Percentiles rank a stretch among this genome's conserved stretches.
Conservation (phyloP, 2,113 vertebrate genomes). For the Gracilinanus agilis region DNA sequence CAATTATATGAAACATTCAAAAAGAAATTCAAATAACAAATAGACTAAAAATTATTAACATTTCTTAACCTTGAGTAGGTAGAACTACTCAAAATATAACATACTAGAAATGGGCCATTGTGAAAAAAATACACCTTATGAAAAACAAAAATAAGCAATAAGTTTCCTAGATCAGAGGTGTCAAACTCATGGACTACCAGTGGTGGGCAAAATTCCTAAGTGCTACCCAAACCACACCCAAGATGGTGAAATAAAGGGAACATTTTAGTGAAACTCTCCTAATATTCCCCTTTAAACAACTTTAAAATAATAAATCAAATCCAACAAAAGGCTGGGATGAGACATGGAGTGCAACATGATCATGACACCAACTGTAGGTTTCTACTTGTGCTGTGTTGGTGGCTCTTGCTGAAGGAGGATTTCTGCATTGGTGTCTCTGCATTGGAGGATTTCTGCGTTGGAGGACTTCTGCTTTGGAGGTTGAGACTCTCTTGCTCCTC, state of each 20-base stretch:
- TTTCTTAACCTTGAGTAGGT: not conserved
- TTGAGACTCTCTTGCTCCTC: too few species aligned
- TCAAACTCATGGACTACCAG: not conserved
- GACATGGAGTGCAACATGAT: not conserved
- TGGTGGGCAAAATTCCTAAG: not conserved
- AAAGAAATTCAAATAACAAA: not conserved
- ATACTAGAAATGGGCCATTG: not conserved
- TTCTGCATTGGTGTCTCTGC: too few species aligned
- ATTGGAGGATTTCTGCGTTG: too few species aligned
- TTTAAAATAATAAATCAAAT: not conserved
- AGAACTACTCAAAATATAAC: not conserved
- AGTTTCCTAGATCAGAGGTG: not conserved
- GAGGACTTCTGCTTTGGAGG: too few species aligned
- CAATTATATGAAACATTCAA: conserved; percentile 2
- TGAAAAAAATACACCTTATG: conserved; percentile 14
- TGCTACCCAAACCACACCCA: not conserved
- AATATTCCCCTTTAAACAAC: not conserved
- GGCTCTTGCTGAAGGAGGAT: too few species aligned
- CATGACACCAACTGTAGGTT: not conserved
- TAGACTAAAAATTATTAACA: not conserved
- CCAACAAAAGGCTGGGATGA: not conserved
- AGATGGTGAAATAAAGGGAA: not conserved
- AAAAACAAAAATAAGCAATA: not conserved
- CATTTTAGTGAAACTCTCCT: not conserved
- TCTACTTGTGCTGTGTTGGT: not conserved